Conservation (phyloP, 2,113 vertebrate genomes). For the Nanorana parkeri region DNA sequence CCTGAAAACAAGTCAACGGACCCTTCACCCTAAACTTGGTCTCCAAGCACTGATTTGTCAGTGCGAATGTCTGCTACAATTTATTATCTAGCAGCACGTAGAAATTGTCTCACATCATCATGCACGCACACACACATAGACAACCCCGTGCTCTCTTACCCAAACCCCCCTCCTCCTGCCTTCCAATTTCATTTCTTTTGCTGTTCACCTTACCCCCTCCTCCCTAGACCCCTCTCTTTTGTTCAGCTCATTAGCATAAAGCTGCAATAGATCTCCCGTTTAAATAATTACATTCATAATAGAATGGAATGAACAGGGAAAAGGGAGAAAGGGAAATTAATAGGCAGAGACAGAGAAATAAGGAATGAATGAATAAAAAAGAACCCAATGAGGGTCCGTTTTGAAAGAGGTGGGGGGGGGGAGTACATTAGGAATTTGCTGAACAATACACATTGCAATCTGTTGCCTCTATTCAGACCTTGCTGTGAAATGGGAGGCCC, state of each 20-base stretch:
- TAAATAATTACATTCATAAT: slow-evolving; percentile 86
- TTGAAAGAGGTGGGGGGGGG: neutral
- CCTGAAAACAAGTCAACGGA: too few species aligned
- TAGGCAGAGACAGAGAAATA: slow-evolving; percentile 47
- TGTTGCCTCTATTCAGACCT: slow-evolving; percentile 41
- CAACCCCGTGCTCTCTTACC: slow-evolving; percentile 28
- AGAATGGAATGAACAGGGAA: slow-evolving; percentile 65
- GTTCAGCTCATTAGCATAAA: slow-evolving; percentile 93
- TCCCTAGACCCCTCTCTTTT: slow-evolving; percentile 76
- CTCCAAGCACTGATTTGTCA: neutral
- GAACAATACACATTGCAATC: slow-evolving; percentile 43
- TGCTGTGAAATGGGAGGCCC: neutral
- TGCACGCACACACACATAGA: slow-evolving; percentile 29
- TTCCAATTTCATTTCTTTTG: slow-evolving; percentile 52
- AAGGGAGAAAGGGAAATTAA: slow-evolving; percentile 63
- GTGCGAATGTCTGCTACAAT: neutral
- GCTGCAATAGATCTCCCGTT: slow-evolving; percentile 88
- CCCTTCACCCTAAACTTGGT: too few species aligned
- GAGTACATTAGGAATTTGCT: slow-evolving; percentile 38
- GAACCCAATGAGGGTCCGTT: neutral
- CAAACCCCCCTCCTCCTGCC: slow-evolving; percentile 47
- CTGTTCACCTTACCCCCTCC: slow-evolving; percentile 69
- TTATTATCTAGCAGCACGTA: neutral
- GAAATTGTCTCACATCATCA: slow-evolving; percentile 21
- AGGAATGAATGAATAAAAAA: slow-evolving; percentile 35